Base-by-base conservation (phyloP, 2,888 invertebrate species). In the Aelia acuminata region DNA sequence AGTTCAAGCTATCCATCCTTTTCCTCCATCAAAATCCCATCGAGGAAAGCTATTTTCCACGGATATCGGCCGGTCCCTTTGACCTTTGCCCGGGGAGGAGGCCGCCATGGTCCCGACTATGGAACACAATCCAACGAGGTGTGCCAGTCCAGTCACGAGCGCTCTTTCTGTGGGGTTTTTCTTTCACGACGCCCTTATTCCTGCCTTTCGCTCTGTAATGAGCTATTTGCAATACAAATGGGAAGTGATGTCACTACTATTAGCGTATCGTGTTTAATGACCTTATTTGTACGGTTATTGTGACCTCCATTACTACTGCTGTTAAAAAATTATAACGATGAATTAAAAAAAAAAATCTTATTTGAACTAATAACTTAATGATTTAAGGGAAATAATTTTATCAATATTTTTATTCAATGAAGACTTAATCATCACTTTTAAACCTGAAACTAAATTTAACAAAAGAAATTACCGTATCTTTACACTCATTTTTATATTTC, bases 1-100 rank as follows among this genome's bases (percentile, higher is more conserved):
- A 35, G 63, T 20, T 70, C 31, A 70, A 35, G 63, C 31, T 70
- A 31, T 35, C 5, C 31, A 35, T 70, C 63, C 63, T 70, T 70
- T 70, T 35, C 35, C 63, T 70, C 35, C 31, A 70, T 70, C 63
- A 70, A 35, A 70, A 70, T 18, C 63, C 35, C 63, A 70, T 70
- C 63, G 63, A 70, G 63, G 63, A 70, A 70, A 70, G 63, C 63
- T 31, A 70, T 70, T 70, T 70, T 35, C 18, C 18, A 35, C 63
- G 63, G 63, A 35, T 26, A 70, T 70, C 8, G 63, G 35, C 7
- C 7, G 20, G 18, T 20, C 63, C 18, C 63, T 70, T 35, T 70
- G 63, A 70, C 63, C 63, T 70, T 70, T 70, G 31, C 35, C 35
- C 13, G 31, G 18, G 35, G 63, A 70, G 18, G 10, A 70, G 63